Percentiles rank a stretch among this genome's conserved stretches.
phyloP scores from a whole-genome alignment of 2,113 vertebrate genomes.

The Phalacrocorax pelagicus region DNA sequence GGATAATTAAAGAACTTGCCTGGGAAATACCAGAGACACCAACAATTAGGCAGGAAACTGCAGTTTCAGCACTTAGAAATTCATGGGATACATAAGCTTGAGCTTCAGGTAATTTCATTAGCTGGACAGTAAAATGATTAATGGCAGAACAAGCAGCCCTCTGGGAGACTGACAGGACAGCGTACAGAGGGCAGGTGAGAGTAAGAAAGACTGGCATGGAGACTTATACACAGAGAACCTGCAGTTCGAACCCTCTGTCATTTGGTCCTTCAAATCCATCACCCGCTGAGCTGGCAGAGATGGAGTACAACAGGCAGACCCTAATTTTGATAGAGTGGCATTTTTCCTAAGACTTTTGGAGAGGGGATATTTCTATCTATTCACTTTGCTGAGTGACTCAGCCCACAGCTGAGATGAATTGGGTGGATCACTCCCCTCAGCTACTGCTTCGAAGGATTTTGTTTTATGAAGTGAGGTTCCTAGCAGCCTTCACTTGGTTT shows the following conservation, averaged over 20 bases:
- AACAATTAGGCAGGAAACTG: not conserved
- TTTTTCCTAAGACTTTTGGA: not conserved
- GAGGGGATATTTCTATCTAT: not conserved
- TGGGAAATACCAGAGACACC: not conserved
- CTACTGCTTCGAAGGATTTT: not conserved
- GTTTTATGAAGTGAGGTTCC: not conserved
- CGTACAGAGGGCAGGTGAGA: not conserved
- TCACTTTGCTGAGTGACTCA: not conserved
- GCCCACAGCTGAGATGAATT: not conserved
- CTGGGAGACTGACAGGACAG: not conserved
- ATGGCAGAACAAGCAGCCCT: not conserved
- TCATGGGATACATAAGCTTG: not conserved
- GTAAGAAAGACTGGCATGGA: not conserved
- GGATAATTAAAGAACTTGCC: not conserved
- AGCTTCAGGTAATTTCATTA: not conserved
- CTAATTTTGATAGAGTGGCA: accelerated
- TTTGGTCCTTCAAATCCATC: not conserved
- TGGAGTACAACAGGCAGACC: not conserved
- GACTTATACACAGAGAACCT: not conserved
- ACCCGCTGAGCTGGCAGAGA: not conserved
- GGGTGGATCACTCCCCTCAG: not conserved
- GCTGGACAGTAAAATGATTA: not conserved
- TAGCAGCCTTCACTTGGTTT: not conserved
- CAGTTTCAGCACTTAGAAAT: not conserved
- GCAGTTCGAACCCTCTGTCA: not conserved